Base-by-base conservation (phyloP, 2,797 vertebrate genomes). In the Megaceryle alcyon region DNA sequence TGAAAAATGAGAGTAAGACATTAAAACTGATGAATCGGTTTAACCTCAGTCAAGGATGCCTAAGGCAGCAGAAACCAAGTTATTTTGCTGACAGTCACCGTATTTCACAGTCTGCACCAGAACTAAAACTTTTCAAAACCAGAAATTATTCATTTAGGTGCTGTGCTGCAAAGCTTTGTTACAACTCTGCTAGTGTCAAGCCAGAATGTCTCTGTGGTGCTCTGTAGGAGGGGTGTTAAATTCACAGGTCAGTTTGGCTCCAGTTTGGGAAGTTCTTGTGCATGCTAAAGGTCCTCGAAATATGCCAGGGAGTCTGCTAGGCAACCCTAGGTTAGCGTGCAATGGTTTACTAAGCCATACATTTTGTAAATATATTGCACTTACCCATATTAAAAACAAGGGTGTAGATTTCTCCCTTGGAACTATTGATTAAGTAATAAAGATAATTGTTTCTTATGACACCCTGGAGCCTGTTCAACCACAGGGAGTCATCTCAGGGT, bases 341-440 rank as follows among this genome's bases (percentile, higher is more conserved):
- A 43, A 73, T 18, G 5, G 37, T 46, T 82, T 66, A 61, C 65
- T 46, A 69, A 59, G 21, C 37, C 15, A 41, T 39, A 11, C 2
- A 31, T 60, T 59, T 66, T 56, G 46, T 41, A 64, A 51, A 79
- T 78, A 12, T 56, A 19, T 94, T 84, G 91, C 49, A 60, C 26
- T 76, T 77, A 68, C 68, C 33, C 35, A 17, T 44, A 26, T 60
- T 35, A 65, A 64, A 90, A 97, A 93, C 91, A 79, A 84, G 94
- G 78, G 43, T 37, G 53, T 88, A n/a, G 35, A 48, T 48, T 88
- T 88, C 70, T 72, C 22, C 19, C 18, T 65, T 57, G 78, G 88
- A 96, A 93, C 46, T 88, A 66, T 2, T 15, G 16, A 59, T 85
- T 86, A 75, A n/a, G 68, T 76, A 97, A 97, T 54, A 72, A 90